These are phyloP conservation scores for Paramormyrops hopkinsi DNA, from an alignment of 2,797 vertebrate species.

Conservation along the genomic window DNA sequence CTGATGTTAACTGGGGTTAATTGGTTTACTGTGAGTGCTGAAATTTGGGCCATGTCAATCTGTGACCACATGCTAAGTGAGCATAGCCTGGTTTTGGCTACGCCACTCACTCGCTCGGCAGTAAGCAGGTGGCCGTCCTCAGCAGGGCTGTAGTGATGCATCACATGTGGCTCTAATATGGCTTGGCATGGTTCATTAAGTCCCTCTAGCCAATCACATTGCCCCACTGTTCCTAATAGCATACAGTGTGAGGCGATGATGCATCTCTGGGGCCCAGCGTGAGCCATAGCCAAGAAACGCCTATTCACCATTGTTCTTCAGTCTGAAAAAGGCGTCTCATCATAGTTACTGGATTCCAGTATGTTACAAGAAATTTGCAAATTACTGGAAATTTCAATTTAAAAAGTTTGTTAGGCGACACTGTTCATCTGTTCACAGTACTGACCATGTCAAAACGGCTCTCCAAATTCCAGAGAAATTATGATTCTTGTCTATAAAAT, in stretches of 20 bases:
- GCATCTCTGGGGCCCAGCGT: not conserved
- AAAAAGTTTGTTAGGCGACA: not conserved
- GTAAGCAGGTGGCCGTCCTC: not conserved
- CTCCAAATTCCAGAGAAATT: not conserved
- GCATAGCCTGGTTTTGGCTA: not conserved
- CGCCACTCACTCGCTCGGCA: not conserved
- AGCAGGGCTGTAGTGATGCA: constrained; percentile 44
- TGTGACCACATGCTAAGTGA: not conserved
- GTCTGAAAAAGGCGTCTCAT: not conserved
- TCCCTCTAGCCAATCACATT: constrained; percentile 45
- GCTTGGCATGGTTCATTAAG: constrained; percentile 61
- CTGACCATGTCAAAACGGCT: not conserved
- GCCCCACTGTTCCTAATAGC: constrained; percentile 57
- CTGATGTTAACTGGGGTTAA: not conserved
- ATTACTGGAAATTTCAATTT: not conserved
- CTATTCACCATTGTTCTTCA: not conserved
- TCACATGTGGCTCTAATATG: constrained; percentile 54
- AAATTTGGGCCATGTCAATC: not conserved
- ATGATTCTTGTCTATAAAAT: not conserved
- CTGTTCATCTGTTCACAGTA: not conserved
- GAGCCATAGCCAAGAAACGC: not conserved
- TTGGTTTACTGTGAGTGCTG: not conserved
- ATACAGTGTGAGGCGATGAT: constrained; percentile 63
- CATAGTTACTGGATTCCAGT: not conserved
- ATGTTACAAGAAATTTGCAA: not conserved